Conservation (phyloP, 2,797 vertebrate genomes). For the Cacajao melanocephalus region DNA sequence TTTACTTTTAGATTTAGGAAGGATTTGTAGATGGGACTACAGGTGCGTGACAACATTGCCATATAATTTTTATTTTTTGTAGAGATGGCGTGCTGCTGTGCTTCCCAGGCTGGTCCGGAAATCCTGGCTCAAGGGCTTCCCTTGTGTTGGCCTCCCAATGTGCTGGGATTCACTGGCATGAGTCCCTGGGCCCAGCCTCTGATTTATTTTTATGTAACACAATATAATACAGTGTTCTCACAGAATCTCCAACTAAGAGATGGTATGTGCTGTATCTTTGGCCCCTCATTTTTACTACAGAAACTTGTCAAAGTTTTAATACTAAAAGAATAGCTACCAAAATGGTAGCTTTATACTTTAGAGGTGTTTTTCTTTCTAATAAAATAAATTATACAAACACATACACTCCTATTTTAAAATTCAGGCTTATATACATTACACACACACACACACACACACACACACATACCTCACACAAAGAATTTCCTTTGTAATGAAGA, state of each 20-base stretch:
- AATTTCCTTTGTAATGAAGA: background rate
- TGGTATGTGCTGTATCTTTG: background rate
- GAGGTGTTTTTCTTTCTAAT: background rate
- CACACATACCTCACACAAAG: background rate
- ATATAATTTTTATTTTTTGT: background rate
- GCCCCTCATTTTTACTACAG: conserved; percentile 27
- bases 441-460: background rate
- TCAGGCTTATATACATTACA: background rate
- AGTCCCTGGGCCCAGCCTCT: background rate
- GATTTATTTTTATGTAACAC: background rate
- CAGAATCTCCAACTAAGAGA: background rate
- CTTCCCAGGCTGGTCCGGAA: background rate
- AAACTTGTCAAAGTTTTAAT: background rate
- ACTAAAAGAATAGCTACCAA: background rate
- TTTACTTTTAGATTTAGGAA: background rate
- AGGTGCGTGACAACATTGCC: background rate
- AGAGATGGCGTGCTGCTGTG: background rate
- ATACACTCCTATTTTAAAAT: background rate
- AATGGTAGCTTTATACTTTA: background rate
- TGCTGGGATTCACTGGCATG: background rate
- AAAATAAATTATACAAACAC: background rate
- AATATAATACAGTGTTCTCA: background rate
- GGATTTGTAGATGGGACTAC: background rate
- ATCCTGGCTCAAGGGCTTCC: background rate
- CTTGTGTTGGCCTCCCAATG: background rate